Evolutionary conservation across 2,888 invertebrate genomes (phyloP), one percentile per base, ranked within the genome.

Genomic region (Fissipunctia ypsillon): DNA sequence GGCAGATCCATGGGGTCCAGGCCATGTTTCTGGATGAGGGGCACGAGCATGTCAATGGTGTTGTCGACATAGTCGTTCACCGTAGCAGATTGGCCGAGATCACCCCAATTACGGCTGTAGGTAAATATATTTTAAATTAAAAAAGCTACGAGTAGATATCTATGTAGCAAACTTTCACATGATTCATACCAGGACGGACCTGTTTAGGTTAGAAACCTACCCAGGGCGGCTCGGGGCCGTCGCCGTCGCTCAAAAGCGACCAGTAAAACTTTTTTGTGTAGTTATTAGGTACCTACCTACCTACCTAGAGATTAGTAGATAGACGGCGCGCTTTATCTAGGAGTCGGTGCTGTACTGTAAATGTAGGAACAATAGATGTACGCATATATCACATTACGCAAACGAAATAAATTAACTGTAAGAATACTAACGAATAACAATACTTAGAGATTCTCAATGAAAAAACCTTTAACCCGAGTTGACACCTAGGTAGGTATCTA

Each of bases 1-100:
- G 96, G 96, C 70, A 97, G 86, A 0, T 85, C 71, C 93, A 96
- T 93, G 3, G 97, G 97, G 73, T 97, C 97, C n/a, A 96, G 90
- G 2, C 96, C 96, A 81, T 94, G 76, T 19, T 88, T 71, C 74
- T 93, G 79, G 68, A 97, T 93, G 69, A 95, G 91, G 0, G 95
- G 94, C 41, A 93, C 88, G 10, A 97, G 56, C 91, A 94, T 93
- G 0, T 83, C 75, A 68, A 97, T 92, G 0, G 96, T 94, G 48
- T 90, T 88, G 84, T 97, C 96, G 1, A 96, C 93, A 86, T 96
- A 96, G 0, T 95, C 92, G 89, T 96, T 96, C 9, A 96, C 91
- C 38, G 89, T 88, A 0, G 96, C 96, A 0, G 88, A 80, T 31
- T 92, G 54, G 4, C 95, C 95, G 12, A 93, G 87, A 4, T 90